phyloP scores from a whole-genome alignment of 2,113 vertebrate species.

The Plotosus lineatus region DNA sequence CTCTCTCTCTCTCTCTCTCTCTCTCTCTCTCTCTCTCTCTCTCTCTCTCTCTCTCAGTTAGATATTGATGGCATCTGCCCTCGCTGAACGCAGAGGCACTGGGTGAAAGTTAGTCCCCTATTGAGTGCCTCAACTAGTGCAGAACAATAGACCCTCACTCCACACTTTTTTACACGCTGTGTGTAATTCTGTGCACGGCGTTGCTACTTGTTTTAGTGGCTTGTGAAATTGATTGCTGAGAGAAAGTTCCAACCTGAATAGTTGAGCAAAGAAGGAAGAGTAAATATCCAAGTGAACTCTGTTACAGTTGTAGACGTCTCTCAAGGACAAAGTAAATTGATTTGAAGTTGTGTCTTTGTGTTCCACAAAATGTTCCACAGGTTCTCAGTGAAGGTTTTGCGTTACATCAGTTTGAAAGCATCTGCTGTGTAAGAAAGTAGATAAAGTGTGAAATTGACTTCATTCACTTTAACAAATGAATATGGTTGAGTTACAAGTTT shows the following conservation, averaged over 20 bases:
- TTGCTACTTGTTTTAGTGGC: conserved; percentile 61
- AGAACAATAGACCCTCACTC: conserved; percentile 26
- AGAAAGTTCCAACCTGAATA: conserved; percentile 26
- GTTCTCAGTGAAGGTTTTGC: neutral
- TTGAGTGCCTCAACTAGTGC: conserved; percentile 30
- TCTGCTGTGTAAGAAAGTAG: neutral
- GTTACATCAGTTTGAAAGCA: neutral
- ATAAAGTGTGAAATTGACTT: neutral
- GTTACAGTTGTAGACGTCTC: neutral
- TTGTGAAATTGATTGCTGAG: conserved; percentile 70
- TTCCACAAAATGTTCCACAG: neutral
- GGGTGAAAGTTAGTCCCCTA: conserved; percentile 44
- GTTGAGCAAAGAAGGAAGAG: conserved; percentile 17
- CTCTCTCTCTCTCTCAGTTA: neutral
- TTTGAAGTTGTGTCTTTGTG: neutral
- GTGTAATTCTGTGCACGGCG: conserved; percentile 59
- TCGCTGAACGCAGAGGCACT: conserved; percentile 35
- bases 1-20: conserved; percentile 10
- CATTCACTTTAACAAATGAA: neutral
- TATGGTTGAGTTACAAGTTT: conserved; percentile 56
- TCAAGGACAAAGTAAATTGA: neutral
- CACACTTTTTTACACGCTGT: conserved; percentile 17
- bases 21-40: neutral
- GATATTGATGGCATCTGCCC: conserved; percentile 50
- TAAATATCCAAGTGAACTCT: neutral